These are phyloP conservation scores for Brenthis ino DNA, from an alignment of 2,888 invertebrate species.

Conservation along the genomic window DNA sequence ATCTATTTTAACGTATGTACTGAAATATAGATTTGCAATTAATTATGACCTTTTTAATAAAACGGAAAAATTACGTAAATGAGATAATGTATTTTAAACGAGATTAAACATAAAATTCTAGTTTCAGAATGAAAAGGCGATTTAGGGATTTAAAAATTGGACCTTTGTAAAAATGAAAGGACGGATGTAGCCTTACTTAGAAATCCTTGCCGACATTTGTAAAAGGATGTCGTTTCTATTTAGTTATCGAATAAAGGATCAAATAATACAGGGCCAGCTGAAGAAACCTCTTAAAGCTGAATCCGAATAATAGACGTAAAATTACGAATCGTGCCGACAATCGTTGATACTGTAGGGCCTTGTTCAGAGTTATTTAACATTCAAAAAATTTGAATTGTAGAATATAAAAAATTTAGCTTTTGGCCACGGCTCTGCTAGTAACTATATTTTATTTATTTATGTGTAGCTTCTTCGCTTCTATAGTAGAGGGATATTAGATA, in stretches of 20 bases:
- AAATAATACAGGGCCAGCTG: conserved; percentile 26
- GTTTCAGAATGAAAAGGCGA: conserved; percentile 8
- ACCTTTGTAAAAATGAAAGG: conserved; percentile 9
- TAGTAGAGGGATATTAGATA: too few species aligned
- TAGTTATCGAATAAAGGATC: conserved; percentile 26
- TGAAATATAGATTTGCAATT: not conserved
- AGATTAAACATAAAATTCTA: not conserved
- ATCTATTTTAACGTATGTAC: not conserved
- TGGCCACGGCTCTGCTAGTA: too few species aligned
- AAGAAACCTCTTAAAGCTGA: conserved; percentile 3
- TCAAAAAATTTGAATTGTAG: too few species aligned
- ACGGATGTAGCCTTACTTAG: conserved; percentile 20
- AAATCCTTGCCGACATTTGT: conserved; percentile 21
- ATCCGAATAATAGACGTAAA: not conserved
- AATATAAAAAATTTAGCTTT: too few species aligned
- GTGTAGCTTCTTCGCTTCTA: too few species aligned
- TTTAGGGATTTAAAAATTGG: conserved; percentile 1
- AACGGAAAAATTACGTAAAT: too few species aligned
- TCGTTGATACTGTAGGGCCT: too few species aligned
- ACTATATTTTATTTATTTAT: too few species aligned
- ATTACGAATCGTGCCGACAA: too few species aligned
- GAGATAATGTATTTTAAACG: not conserved
- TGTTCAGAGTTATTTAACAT: too few species aligned
- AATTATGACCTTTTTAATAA: too few species aligned
- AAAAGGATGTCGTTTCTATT: conserved; percentile 25